Base-by-base conservation (phyloP, 2,113 vertebrate genomes). In the Phoxinus phoxinus region DNA sequence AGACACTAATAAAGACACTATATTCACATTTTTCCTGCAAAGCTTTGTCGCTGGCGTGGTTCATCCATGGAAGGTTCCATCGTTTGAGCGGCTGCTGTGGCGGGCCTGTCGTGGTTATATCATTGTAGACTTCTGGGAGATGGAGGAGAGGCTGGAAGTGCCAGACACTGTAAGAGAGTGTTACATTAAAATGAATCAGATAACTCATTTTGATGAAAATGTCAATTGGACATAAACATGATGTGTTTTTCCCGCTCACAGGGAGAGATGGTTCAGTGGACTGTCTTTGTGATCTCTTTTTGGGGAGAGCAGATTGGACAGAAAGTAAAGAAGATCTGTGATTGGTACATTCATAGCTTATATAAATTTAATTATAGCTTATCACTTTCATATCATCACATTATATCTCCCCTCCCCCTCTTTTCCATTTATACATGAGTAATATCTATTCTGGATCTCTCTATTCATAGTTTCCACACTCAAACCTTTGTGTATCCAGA, bases 281-380 rank as follows among this genome's bases (percentile, higher is more conserved):
- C 96, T 13, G 96, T 97, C 88, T 99, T 99, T 87, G 94, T 99
- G 84, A 97, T 99, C 91, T 99, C 98, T 86, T 99, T 95, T 89
- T 99, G 98, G 97, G 98, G 98, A 0, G 96, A 98, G 77, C 97
- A 97, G 87, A 99, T 99, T 0, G 98, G 98, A 78, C 97, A 97
- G 92, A 99, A 99, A 92, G 96, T 99, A 35, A 96, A 91, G 89
- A 99, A 99, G 92, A 99, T 99, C 86, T 97, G 96, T 0, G 94
- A 96, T 89, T 98, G 98, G 98, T 99, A 89, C 88, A 96, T 78
- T 65, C 30, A 35, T 69, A 37, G 25, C 25, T 59, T 23, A 30
- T 6, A 44, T 71, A 21, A 56, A 35, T 44, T 11, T 19, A 27
- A 4, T 3, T 30, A 30, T 73, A 17, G 71, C 37, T 25, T 25